Percentiles rank a stretch among this genome's conserved stretches.
These are phyloP conservation scores for Trinectes maculatus DNA, from an alignment of 2,113 vertebrate species.

Conservation along the genomic window DNA sequence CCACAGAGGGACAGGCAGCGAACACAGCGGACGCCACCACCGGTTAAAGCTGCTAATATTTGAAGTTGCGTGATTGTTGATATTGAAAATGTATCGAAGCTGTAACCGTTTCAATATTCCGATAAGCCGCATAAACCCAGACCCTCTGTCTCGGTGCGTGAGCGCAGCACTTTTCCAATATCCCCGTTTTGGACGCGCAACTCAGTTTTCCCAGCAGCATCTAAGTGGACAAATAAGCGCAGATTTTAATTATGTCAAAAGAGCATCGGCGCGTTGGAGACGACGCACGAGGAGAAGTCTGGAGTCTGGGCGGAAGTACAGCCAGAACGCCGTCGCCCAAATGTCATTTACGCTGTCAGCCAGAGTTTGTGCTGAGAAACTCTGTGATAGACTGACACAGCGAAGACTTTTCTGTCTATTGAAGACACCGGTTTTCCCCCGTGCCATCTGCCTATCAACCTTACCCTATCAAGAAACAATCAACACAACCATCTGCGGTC, in stretches of 20 bases:
- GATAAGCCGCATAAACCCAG: not conserved
- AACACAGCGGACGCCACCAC: no score
- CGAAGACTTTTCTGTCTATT: constrained; percentile 53
- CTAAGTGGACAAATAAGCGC: constrained; percentile 27
- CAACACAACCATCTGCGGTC: constrained; percentile 77
- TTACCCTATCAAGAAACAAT: constrained; percentile 74
- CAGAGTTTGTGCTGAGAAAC: constrained; percentile 39
- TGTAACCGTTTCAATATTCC: not conserved
- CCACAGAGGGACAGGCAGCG: no score
- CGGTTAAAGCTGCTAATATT: no score
- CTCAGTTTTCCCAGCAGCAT: not conserved
- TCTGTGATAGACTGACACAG: constrained; percentile 27
- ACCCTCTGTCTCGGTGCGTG: not conserved
- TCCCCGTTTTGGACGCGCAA: not conserved
- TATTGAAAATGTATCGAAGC: not conserved
- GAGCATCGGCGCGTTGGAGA: constrained; percentile 4
- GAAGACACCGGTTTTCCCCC: constrained; percentile 46
- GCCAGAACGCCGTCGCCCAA: constrained; percentile 42
- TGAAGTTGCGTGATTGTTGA: not conserved
- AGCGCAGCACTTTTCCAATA: not conserved
- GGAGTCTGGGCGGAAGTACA: constrained; percentile 24
- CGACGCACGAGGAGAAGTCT: constrained; percentile 11
- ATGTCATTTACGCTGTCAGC: constrained; percentile 26
- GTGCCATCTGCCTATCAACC: constrained; percentile 74
- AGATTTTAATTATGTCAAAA: constrained; percentile 35